A percentile compares a stretch with the other conserved stretches of the same genome.
phyloP scores from a whole-genome alignment of 2,113 vertebrate genomes.

The Xenopus tropicalis region DNA sequence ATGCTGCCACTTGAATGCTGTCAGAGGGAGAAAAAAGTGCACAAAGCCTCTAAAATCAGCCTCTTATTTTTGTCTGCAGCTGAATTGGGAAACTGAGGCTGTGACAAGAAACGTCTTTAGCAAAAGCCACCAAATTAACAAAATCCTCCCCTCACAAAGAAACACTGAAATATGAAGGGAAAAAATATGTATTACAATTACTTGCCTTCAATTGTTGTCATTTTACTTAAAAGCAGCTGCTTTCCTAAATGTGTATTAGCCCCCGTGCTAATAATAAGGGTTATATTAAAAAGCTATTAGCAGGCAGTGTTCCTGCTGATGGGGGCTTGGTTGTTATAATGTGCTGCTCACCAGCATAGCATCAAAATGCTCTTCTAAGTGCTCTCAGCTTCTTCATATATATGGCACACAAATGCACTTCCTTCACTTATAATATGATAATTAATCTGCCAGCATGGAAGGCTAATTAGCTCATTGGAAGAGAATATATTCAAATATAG shows the following conservation, averaged over 20 bases:
- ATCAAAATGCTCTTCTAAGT: constrained; percentile 9
- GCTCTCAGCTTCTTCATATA: not conserved
- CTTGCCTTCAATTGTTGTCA: constrained; percentile 13
- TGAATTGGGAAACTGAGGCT: constrained; percentile 59
- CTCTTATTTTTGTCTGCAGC: constrained; percentile 70
- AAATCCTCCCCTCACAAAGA: constrained; percentile 37
- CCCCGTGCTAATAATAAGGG: not conserved
- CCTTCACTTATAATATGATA: constrained; percentile 10
- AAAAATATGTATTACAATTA: not conserved
- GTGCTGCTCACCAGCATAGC: not conserved
- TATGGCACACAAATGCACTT: too few species aligned
- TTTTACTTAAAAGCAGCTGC: not conserved
- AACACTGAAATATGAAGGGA: constrained; percentile 2
- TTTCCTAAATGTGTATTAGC: constrained; percentile 8
- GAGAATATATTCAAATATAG: not conserved
- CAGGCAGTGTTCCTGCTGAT: not conserved
- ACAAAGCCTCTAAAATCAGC: constrained; percentile 67
- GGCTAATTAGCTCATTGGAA: constrained; percentile 6
- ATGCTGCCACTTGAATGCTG: constrained; percentile 74
- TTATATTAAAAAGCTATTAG: constrained; percentile 10
- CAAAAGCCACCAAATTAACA: constrained; percentile 57
- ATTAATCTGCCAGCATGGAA: not conserved
- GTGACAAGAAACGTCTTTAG: constrained; percentile 58
- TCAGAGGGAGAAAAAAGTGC: constrained; percentile 65
- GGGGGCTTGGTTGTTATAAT: too few species aligned